Evolutionary conservation across 2,113 vertebrate species (phyloP).

Genomic region (Microtus pennsylvanicus): DNA sequence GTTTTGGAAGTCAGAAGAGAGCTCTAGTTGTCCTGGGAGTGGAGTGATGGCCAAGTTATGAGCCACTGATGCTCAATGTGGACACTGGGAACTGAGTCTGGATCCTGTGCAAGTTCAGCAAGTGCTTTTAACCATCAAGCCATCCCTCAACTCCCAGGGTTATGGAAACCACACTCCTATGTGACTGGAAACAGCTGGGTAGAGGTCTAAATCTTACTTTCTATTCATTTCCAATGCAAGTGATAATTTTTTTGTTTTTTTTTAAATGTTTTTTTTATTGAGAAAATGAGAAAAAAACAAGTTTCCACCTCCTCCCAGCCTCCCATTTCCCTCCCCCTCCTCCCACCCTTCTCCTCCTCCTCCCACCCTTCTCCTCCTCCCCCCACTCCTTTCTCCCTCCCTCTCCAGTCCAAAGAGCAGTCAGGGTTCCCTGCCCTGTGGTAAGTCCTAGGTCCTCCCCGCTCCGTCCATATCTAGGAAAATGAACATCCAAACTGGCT

Average conservation of each 20-base stretch:
- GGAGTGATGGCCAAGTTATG: not conserved
- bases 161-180: not conserved
- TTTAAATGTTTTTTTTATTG: no score
- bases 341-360: no score
- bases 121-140: not conserved
- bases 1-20: not conserved
- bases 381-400: no score
- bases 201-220: conserved; percentile 2
- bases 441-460: no score
- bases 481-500: no score
- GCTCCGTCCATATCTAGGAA: no score
- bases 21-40: not conserved
- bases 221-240: not conserved
- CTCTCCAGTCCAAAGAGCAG: no score
- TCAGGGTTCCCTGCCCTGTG: no score
- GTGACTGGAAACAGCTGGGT: conserved; percentile 1
- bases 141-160: not conserved
- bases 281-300: no score
- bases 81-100: not conserved
- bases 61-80: not conserved
- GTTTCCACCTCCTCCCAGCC: no score
- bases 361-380: no score
- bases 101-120: not conserved
- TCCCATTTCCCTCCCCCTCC: no score
- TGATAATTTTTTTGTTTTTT: not conserved